Conservation (phyloP, 1,140 invertebrate species). For the Atta texana region DNA sequence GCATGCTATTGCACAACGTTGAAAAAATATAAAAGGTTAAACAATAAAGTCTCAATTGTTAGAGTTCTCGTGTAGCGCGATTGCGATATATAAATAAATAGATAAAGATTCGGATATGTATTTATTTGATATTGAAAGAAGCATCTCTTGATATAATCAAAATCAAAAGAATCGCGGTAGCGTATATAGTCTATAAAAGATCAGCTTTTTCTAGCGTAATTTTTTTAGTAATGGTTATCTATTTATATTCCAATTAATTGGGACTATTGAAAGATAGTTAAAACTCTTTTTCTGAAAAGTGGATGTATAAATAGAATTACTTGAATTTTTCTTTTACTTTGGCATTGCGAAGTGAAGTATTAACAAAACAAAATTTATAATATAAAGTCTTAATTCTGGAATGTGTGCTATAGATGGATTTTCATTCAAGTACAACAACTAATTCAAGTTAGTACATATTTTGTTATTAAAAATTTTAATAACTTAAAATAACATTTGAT, state of each 20-base stretch:
- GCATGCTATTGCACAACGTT: background rate
- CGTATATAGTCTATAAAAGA: background rate
- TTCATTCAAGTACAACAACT: too few species aligned
- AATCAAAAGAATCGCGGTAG: background rate
- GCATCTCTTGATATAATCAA: background rate
- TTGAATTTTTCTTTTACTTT: background rate
- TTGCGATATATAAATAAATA: conserved; percentile 48
- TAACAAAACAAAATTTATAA: background rate
- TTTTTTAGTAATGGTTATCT: background rate
- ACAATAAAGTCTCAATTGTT: background rate
- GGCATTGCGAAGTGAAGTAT: background rate
- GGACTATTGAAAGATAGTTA: background rate
- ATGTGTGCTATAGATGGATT: too few species aligned
- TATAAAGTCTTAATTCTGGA: too few species aligned
- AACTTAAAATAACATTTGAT: too few species aligned
- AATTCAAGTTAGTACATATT: too few species aligned
- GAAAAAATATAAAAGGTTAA: conserved; percentile 10
- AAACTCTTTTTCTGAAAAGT: background rate
- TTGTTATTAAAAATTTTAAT: too few species aligned
- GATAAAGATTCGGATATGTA: background rate
- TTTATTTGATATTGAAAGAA: background rate
- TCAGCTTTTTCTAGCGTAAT: background rate
- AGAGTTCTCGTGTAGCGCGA: conserved; percentile 21
- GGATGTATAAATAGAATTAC: background rate
- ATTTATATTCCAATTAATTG: background rate